These are phyloP conservation scores for Eudemis profundana DNA, from an alignment of 2,888 invertebrate genomes.

Conservation along the genomic window DNA sequence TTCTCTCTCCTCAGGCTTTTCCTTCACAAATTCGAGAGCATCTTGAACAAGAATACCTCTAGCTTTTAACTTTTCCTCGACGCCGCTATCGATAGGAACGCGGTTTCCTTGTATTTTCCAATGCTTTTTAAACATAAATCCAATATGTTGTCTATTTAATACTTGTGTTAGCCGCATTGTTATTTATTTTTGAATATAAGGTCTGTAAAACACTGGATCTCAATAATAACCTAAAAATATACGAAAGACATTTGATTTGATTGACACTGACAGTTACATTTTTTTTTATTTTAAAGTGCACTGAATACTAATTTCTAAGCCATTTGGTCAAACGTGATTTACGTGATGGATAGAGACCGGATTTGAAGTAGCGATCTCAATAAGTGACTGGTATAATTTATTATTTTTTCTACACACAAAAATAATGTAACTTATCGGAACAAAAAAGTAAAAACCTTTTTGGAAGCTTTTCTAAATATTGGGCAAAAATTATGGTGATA, in stretches of 20 bases:
- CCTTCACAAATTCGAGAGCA: constrained; percentile 85
- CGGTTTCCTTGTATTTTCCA: constrained; percentile 89
- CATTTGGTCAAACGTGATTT: neutral
- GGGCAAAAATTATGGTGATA: no score
- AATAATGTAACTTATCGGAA: no score
- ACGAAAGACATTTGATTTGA: neutral
- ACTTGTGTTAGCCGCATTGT: constrained; percentile 88
- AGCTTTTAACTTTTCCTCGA: constrained; percentile 81
- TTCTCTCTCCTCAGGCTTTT: constrained; percentile 66
- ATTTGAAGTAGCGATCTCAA: no score
- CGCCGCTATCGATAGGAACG: constrained; percentile 81
- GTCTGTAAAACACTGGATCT: constrained; percentile 13
- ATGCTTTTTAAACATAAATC: constrained; percentile 89
- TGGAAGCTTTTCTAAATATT: no score
- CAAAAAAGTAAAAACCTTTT: no score
- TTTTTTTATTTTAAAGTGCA: neutral
- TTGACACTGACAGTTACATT: constrained; percentile 18
- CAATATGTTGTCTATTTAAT: constrained; percentile 89
- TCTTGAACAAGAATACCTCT: constrained; percentile 87
- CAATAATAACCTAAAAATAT: constrained; percentile 38
- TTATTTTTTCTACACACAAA: no score
- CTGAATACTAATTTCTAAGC: neutral
- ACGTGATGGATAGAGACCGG: no score
- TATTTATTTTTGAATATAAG: constrained; percentile 32
- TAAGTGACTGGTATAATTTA: no score